phyloP scores from a whole-genome alignment of 1,140 invertebrate genomes.

The Cydia pomonella region DNA sequence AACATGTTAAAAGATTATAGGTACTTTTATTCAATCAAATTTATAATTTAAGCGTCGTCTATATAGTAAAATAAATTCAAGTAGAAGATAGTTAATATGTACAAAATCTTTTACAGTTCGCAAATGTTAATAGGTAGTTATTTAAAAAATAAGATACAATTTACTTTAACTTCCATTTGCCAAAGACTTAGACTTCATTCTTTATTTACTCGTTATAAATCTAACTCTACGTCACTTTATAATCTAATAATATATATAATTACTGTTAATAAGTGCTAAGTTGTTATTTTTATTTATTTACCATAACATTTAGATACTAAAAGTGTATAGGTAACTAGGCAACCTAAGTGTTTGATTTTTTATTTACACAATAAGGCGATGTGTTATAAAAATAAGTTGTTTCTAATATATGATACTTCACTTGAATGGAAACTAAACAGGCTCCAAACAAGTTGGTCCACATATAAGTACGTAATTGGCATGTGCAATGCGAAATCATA shows the following conservation, averaged over 20 bases:
- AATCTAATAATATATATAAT: not conserved
- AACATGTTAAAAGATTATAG: not conserved
- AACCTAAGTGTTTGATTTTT: too few species aligned
- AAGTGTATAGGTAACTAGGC: too few species aligned
- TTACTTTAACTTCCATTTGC: not conserved
- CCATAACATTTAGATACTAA: too few species aligned
- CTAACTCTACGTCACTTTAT: not conserved
- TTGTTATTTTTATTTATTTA: too few species aligned
- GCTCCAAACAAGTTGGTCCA: constrained; percentile 6
- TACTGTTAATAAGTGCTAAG: too few species aligned
- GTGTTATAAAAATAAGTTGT: too few species aligned
- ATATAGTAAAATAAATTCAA: not conserved
- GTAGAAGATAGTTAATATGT: not conserved
- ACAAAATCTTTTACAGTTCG: not conserved
- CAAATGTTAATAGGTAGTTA: not conserved
- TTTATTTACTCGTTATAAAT: not conserved
- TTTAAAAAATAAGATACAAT: not conserved
- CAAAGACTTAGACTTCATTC: not conserved
- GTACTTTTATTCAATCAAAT: not conserved
- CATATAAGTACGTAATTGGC: constrained; percentile 37
- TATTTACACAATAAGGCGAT: too few species aligned
- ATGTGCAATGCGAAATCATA: not conserved
- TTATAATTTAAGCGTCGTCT: not conserved
- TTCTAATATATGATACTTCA: too few species aligned
- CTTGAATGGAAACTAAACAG: too few species aligned